A percentile compares a stretch with the other conserved stretches of the same genome.
These are phyloP conservation scores for Rhinolophus sinicus DNA, from an alignment of 2,113 vertebrate species.

Conservation along the genomic window DNA sequence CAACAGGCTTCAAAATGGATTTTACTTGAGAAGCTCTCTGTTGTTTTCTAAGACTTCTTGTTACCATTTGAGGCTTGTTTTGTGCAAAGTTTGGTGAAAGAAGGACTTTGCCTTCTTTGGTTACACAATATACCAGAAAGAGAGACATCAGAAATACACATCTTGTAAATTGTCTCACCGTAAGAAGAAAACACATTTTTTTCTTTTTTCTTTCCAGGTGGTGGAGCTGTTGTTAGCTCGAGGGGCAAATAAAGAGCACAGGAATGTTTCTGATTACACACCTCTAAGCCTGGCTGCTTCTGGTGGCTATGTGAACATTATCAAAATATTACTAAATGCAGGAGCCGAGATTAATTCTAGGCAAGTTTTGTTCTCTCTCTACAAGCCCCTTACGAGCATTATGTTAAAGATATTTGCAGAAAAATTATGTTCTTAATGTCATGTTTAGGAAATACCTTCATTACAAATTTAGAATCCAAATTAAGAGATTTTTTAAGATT, in stretches of 20 bases:
- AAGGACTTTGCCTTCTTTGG: not conserved
- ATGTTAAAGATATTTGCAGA: slow-evolving; percentile 10
- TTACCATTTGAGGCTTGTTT: not conserved
- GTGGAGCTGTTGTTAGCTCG: slow-evolving; percentile 97
- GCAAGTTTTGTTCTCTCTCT: slow-evolving; percentile 83
- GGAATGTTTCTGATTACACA: slow-evolving; percentile 99
- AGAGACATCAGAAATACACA: not conserved
- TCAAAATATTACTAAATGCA: slow-evolving; percentile 98
- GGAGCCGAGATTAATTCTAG: slow-evolving; percentile 99
- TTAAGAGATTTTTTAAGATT: slow-evolving; percentile 5
- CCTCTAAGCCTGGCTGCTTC: slow-evolving; percentile 98
- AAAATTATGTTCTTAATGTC: not conserved
- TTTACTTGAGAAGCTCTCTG: not conserved
- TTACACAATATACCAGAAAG: not conserved
- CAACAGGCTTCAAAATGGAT: not conserved
- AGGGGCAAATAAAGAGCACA: slow-evolving; percentile 99
- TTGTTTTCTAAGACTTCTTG: not conserved
- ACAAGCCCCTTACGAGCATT: not conserved
- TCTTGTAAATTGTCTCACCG: not conserved
- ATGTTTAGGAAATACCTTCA: not conserved
- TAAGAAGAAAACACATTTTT: slow-evolving; percentile 39
- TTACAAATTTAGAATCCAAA: not conserved
- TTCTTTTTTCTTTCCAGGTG: slow-evolving; percentile 87
- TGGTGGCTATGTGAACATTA: slow-evolving; percentile 99
- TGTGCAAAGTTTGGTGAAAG: not conserved